These are phyloP conservation scores for Marcusenius ussheri DNA, from an alignment of 2,113 vertebrate genomes.

Conservation along the genomic window DNA sequence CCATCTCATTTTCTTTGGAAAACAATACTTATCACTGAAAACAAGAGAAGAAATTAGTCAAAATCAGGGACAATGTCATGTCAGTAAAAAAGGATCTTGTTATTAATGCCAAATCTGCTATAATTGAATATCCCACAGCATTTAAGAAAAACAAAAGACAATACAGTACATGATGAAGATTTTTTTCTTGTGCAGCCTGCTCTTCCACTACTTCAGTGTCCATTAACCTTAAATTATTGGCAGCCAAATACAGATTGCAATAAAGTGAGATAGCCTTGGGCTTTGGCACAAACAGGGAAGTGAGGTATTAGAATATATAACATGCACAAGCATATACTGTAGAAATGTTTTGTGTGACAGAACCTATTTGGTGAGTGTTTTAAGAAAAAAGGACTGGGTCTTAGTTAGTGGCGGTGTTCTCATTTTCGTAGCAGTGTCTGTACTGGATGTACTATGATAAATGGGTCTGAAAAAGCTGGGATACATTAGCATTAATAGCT, in stretches of 20 bases:
- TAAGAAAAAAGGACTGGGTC: background rate
- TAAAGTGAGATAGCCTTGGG: constrained; percentile 2
- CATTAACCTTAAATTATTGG: background rate
- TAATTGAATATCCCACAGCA: background rate
- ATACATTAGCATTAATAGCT: background rate
- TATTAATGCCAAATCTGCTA: background rate
- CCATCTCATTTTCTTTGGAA: background rate
- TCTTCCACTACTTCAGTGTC: background rate
- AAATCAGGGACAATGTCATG: background rate
- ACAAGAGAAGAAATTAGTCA: background rate
- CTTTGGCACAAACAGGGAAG: background rate
- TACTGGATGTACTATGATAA: constrained; percentile 36
- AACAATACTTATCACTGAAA: background rate
- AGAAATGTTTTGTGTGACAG: constrained; percentile 13
- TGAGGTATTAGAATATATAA: constrained; percentile 23
- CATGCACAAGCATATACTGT: constrained; percentile 26
- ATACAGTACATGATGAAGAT: background rate
- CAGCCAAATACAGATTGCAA: background rate
- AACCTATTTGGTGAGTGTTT: constrained; percentile 16
- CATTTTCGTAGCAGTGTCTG: constrained; percentile 15
- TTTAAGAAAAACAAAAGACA: background rate
- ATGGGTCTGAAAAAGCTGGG: constrained; percentile 29
- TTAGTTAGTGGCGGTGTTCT: constrained; percentile 19
- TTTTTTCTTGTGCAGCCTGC: background rate
- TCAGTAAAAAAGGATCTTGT: background rate